phyloP scores from a whole-genome alignment of 2,113 vertebrate genomes.

The Meleagris gallopavo region DNA sequence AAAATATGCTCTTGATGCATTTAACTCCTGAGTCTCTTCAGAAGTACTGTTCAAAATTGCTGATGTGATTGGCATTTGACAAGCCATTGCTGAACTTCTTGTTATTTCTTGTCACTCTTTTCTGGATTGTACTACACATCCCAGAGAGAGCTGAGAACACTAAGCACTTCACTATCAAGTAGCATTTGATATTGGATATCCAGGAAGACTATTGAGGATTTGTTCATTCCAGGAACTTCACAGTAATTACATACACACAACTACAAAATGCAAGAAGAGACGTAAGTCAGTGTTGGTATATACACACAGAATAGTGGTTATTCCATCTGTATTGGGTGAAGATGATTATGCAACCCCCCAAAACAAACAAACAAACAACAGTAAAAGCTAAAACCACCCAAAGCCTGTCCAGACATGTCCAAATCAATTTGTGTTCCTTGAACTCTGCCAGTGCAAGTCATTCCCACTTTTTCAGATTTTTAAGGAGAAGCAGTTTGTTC shows the following conservation, averaged over 20 bases:
- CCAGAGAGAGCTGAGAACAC: background rate
- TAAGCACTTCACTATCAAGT: background rate
- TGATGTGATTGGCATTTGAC: constrained; percentile 48
- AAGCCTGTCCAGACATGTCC: background rate
- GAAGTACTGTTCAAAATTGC: background rate
- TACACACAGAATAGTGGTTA: fast-evolving
- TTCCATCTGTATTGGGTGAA: background rate
- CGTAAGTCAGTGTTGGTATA: fast-evolving
- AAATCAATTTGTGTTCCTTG: background rate
- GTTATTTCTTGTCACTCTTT: constrained; percentile 33
- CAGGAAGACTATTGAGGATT: background rate
- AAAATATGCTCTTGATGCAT: constrained; percentile 20
- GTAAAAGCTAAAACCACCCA: background rate
- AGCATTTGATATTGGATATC: background rate
- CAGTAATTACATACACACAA: background rate
- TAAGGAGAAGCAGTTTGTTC: background rate
- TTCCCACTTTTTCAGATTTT: background rate
- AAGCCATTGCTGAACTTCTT: constrained; percentile 7
- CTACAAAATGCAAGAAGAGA: background rate
- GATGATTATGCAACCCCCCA: background rate
- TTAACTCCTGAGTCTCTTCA: constrained; percentile 24
- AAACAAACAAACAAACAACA: background rate
- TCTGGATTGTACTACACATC: background rate
- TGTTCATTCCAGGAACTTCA: background rate
- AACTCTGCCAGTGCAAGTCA: background rate